Percentiles rank a stretch among this genome's conserved stretches.
These are phyloP conservation scores for Zoanthus sansibaricus DNA, from an alignment of 92 coral and sea anemone species.

Conservation along the genomic window DNA sequence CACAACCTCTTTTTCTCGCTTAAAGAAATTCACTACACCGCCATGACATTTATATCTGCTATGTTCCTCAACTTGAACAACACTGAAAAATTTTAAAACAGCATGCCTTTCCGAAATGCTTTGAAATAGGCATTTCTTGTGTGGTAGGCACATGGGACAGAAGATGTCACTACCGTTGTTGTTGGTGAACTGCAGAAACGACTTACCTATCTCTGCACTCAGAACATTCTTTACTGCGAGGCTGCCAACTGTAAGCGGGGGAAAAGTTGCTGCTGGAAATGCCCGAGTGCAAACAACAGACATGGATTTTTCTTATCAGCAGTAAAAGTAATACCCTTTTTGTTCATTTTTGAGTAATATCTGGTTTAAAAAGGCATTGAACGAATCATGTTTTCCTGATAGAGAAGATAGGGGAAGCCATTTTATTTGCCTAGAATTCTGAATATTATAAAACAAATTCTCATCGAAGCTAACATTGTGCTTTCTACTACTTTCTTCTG, in stretches of 20 bases:
- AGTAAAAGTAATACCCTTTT: background rate
- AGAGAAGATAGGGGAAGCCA: conserved; percentile 31
- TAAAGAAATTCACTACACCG: conserved; percentile 26
- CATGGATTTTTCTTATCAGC: conserved; percentile 11
- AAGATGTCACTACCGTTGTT: conserved; percentile 33
- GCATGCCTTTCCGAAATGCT: conserved; percentile 45
- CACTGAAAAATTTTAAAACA: conserved; percentile 34
- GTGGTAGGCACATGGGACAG: conserved; percentile 46
- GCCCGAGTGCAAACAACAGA: conserved; percentile 40
- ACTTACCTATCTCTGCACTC: conserved; percentile 38
- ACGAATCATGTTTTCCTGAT: conserved; percentile 49
- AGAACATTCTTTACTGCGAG: conserved; percentile 33
- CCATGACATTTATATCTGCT: conserved; percentile 32
- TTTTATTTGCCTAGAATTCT: conserved; percentile 42
- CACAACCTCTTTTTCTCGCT: background rate
- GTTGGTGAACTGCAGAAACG: conserved; percentile 54
- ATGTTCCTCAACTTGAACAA: conserved; percentile 41
- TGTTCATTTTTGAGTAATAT: background rate
- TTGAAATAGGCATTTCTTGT: conserved; percentile 45
- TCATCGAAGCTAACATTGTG: background rate
- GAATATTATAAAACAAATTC: conserved; percentile 33
- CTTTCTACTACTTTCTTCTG: background rate
- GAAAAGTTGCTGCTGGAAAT: conserved; percentile 54
- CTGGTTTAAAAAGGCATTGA: conserved; percentile 39
- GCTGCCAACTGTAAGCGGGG: conserved; percentile 52